phyloP scores from a whole-genome alignment of 2,888 invertebrate species.

The Mellilla xanthometata region DNA sequence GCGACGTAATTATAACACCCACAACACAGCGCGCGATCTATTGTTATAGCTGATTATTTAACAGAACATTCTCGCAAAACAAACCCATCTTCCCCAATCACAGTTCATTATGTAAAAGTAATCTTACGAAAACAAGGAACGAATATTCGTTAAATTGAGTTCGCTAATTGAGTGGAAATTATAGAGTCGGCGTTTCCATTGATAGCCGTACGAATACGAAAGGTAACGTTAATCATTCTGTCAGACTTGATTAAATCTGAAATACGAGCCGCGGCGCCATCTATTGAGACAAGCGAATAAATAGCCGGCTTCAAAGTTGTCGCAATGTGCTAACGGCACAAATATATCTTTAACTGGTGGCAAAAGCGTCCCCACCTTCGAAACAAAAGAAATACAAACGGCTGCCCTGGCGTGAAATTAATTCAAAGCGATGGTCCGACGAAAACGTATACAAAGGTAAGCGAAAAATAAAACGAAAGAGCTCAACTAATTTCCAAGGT shows the following conservation, averaged over 20 bases:
- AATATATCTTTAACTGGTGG: conserved; percentile 68
- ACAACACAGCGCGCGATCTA: conserved; percentile 28
- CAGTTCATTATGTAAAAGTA: conserved; percentile 17
- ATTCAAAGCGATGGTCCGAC: conserved; percentile 71
- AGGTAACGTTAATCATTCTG: conserved; percentile 71
- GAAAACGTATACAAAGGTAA: conserved; percentile 72
- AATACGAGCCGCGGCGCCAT: conserved; percentile 65
- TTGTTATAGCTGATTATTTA: conserved; percentile 16
- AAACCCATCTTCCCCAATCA: conserved; percentile 3
- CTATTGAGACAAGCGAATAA: conserved; percentile 73
- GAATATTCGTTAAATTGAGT: conserved; percentile 38
- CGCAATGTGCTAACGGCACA: conserved; percentile 71
- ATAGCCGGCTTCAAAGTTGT: conserved; percentile 69
- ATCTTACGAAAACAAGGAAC: conserved; percentile 29
- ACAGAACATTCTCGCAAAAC: conserved; percentile 9
- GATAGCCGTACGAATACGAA: conserved; percentile 57
- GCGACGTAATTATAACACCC: conserved; percentile 44
- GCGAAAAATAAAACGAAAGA: conserved; percentile 68
- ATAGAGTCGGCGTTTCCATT: conserved; percentile 49
- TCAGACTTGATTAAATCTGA: conserved; percentile 75
- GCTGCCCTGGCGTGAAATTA: conserved; percentile 68
- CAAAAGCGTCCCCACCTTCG: conserved; percentile 58
- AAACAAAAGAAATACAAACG: conserved; percentile 76
- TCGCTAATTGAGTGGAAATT: conserved; percentile 49
- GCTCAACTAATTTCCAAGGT: conserved; percentile 64